These are phyloP conservation scores for Holocentrus rufus DNA, from an alignment of 2,797 vertebrate species.

Conservation along the genomic window DNA sequence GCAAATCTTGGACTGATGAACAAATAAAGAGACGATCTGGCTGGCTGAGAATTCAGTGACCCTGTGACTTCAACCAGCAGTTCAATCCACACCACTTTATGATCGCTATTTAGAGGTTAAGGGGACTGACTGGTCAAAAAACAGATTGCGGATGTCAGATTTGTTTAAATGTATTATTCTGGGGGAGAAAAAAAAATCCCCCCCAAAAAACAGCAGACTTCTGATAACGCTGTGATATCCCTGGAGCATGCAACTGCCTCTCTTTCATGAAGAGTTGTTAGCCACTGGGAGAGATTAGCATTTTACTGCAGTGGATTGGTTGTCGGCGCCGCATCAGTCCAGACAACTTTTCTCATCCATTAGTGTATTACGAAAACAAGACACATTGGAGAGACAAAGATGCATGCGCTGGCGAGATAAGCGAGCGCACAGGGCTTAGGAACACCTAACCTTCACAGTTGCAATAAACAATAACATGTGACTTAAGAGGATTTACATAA, in stretches of 20 bases:
- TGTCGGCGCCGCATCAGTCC: constrained; percentile 81
- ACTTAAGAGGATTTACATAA: constrained; percentile 89
- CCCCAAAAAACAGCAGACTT: constrained; percentile 56
- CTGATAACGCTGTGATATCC: constrained; percentile 75
- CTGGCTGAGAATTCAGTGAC: constrained; percentile 10
- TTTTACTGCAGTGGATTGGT: constrained; percentile 79
- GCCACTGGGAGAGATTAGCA: constrained; percentile 81
- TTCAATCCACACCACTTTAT: background rate
- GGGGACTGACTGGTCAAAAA: constrained; percentile 42
- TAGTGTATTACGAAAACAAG: constrained; percentile 82
- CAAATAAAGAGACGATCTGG: background rate
- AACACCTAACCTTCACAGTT: constrained; percentile 87
- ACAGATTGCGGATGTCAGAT: constrained; percentile 37
- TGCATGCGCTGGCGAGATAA: constrained; percentile 85
- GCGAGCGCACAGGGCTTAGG: constrained; percentile 83
- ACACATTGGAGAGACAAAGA: constrained; percentile 86
- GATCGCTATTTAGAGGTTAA: background rate
- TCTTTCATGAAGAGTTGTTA: constrained; percentile 78
- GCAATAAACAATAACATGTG: constrained; percentile 88
- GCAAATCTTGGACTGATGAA: background rate
- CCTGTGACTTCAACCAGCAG: constrained; percentile 6
- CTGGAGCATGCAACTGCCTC: constrained; percentile 75
- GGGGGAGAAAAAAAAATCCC: constrained; percentile 31
- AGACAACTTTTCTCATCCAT: constrained; percentile 85
- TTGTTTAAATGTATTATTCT: constrained; percentile 53